Conservation (phyloP, 2,113 vertebrate species). For the Semnopithecus entellus region DNA sequence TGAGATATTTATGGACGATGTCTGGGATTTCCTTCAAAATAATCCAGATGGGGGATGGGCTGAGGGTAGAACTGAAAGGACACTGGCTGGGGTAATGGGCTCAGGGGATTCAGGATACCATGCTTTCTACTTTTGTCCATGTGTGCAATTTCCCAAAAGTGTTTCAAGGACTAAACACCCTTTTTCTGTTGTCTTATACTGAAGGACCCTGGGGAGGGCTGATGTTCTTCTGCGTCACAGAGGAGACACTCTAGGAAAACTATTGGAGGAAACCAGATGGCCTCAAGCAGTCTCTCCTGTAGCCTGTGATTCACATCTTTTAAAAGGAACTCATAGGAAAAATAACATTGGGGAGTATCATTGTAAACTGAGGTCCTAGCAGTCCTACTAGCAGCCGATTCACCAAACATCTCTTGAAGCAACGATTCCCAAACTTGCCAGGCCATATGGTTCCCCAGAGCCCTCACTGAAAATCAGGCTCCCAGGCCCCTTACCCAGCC, state of each 20-base stretch:
- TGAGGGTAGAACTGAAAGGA: not conserved
- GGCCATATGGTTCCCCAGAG: not conserved
- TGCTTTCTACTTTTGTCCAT: not conserved
- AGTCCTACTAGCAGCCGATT: not conserved
- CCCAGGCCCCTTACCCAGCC: not conserved
- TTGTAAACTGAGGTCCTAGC: not conserved
- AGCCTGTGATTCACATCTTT: not conserved
- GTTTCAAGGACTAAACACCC: not conserved
- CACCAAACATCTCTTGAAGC: not conserved
- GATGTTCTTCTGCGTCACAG: not conserved
- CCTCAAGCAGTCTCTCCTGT: not conserved
- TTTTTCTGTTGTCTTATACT: not conserved
- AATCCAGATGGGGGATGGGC: not conserved
- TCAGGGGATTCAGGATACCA: rapidly evolving
- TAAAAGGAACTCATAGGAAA: not conserved
- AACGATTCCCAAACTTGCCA: not conserved
- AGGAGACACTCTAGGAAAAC: not conserved
- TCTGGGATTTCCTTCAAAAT: not conserved
- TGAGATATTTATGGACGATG: not conserved
- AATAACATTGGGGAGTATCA: not conserved
- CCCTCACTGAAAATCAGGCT: not conserved
- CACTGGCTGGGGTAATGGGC: not conserved
- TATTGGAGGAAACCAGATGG: not conserved
- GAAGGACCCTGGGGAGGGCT: not conserved
- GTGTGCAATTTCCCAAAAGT: not conserved